Evolutionary conservation across 2,113 vertebrate species (phyloP), one percentile per base, ranked within the genome.

Genomic region (Bos taurus): DNA sequence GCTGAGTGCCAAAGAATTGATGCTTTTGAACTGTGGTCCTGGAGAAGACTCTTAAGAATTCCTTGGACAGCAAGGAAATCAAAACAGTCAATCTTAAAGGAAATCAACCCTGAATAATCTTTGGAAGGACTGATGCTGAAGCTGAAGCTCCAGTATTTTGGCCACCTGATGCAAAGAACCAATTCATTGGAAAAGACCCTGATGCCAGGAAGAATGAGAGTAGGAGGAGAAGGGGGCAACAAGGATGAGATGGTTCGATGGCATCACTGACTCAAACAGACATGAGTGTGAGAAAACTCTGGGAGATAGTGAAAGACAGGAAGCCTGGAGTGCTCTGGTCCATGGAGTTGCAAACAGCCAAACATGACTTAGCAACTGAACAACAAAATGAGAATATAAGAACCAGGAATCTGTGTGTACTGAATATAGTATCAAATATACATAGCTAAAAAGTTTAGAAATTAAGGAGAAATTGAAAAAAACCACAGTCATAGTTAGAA

Each of bases 401-500:
- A 95, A 64, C 19, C 48, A 74, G 62, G 13, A 71, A 94, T 90
- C 50, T 93, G 14, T 81, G 19, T 90, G 25, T 11, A n/a, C 6
- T 88, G 60, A 78, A 52, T 46, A 64, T 28, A 88, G 3, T 48
- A 88, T 90, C 62, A 90, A 92, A 71, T 33, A 7, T 19, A 28
- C 33, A 94, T 87, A 23, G 56, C 26, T 57, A 87, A 43, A 95
- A 90, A 19, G 28, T 17, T 71, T 90, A 60, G 40, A 83, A 88
- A 96, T 90, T 87, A 90, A 92, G 56, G 15, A 95, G 56, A 67
- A 94, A 93, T 8, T 90, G 28, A 52, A 85, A 82, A 97, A 97
- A 96, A 67, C 6, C 43, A 86, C 19, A 91, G 19, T 43, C 33
- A 74, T n/a, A 91, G 82, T 71, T 48, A 74, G 50, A 81, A 85